A percentile compares a stretch with the other conserved stretches of the same genome.
Conservation (phyloP, 2,797 vertebrate species). For the Sebastes cheni region DNA sequence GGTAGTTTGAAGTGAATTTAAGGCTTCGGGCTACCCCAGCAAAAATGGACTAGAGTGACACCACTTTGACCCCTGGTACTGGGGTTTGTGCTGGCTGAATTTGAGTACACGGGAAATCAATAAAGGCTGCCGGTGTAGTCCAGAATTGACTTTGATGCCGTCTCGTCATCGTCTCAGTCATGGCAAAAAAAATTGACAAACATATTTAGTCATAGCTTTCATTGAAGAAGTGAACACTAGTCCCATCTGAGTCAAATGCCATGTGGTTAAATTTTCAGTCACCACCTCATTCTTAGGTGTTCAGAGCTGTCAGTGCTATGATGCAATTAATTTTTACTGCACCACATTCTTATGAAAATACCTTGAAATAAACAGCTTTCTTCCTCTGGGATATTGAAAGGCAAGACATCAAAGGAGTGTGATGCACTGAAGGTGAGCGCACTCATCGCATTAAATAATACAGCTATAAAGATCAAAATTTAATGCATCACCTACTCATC, state of each 20-base stretch:
- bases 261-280: background rate
- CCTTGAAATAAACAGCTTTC: constrained; percentile 55
- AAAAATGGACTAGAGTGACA: background rate
- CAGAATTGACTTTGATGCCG: background rate
- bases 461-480: constrained; percentile 54
- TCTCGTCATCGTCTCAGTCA: background rate
- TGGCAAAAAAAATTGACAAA: background rate
- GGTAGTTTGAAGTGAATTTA: background rate
- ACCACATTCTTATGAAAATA: constrained; percentile 37
- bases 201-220: background rate
- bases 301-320: constrained; percentile 15
- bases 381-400: constrained; percentile 40
- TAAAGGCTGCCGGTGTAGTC: too few species aligned
- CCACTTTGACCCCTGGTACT: too few species aligned
- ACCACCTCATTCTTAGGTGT: constrained; percentile 1
- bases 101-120: too few species aligned
- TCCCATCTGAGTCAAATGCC: background rate
- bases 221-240: background rate
- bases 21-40: background rate
- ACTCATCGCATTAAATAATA: constrained; percentile 54
- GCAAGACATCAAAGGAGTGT: constrained; percentile 56
- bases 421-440: constrained; percentile 55
- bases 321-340: constrained; percentile 23
- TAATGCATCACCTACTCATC: constrained; percentile 56
- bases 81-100: too few species aligned